These are phyloP conservation scores for Trichomycterus rosablanca DNA, from an alignment of 2,113 vertebrate genomes.

Conservation along the genomic window DNA sequence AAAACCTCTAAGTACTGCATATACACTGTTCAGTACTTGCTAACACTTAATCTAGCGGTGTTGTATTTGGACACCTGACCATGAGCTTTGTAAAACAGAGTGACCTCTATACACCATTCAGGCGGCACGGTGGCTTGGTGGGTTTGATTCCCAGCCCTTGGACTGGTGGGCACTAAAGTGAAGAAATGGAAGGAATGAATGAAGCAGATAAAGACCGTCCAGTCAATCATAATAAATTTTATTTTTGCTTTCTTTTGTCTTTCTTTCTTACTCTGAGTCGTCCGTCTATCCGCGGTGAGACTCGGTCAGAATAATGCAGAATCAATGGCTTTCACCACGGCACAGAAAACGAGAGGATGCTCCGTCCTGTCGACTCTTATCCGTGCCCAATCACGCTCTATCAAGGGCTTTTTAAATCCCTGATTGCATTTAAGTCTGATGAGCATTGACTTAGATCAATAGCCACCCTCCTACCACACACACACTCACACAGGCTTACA, in stretches of 20 bases:
- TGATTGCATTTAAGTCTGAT: slow-evolving; percentile 51
- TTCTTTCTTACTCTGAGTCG: slow-evolving; percentile 51
- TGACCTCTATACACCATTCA: too few relatives aligned
- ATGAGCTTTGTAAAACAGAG: too few relatives aligned
- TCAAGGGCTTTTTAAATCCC: slow-evolving; percentile 46
- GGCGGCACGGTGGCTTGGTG: too few relatives aligned
- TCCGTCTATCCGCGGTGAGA: slow-evolving; percentile 40
- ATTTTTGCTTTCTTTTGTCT: slow-evolving; percentile 39
- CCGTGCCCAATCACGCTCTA: slow-evolving; percentile 39
- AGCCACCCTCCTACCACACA: slow-evolving; percentile 34
- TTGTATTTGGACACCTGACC: too few relatives aligned
- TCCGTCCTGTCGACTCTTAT: slow-evolving; percentile 38
- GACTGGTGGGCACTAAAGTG: slow-evolving; percentile 3
- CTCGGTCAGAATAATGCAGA: slow-evolving; percentile 41
- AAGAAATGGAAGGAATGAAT: slow-evolving; percentile 6
- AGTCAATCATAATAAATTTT: slow-evolving; percentile 30
- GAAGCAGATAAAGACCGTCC: slow-evolving; percentile 39
- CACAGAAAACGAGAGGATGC: slow-evolving; percentile 22
- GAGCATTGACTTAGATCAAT: slow-evolving; percentile 46
- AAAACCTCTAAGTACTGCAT: too few relatives aligned
- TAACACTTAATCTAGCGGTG: too few relatives aligned
- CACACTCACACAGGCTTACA: slow-evolving; percentile 14
- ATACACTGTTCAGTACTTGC: too few relatives aligned
- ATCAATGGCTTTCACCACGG: slow-evolving; percentile 38
- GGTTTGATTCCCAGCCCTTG: too few relatives aligned